phyloP scores from a whole-genome alignment of 2,888 invertebrate species.

The Eledona agricola region DNA sequence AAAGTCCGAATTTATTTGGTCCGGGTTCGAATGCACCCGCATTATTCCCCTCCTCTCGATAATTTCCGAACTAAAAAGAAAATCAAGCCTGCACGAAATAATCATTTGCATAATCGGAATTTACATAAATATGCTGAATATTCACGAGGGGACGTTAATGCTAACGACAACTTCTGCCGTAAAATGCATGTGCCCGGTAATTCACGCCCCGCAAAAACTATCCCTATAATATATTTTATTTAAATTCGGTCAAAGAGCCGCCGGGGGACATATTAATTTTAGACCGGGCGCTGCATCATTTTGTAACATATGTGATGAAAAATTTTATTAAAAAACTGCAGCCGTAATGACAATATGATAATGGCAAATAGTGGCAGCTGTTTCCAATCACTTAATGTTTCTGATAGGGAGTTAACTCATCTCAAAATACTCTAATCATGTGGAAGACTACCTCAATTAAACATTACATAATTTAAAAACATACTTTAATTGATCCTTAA shows the following conservation, averaged over 20 bases:
- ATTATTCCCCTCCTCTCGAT: conserved; percentile 24
- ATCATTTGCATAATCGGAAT: conserved; percentile 46
- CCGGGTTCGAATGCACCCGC: conserved; percentile 16
- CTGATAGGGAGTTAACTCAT: too few species aligned
- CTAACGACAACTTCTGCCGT: conserved; percentile 31
- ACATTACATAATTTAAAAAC: too few species aligned
- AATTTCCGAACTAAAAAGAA: conserved; percentile 42
- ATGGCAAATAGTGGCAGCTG: too few species aligned
- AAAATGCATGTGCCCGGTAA: conserved; percentile 39
- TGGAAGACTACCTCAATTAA: too few species aligned
- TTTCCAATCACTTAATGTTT: too few species aligned
- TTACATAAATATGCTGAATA: conserved; percentile 47
- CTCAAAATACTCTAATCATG: too few species aligned
- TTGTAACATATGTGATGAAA: too few species aligned
- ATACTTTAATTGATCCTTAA: too few species aligned
- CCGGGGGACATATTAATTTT: conserved; percentile 11
- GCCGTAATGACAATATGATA: too few species aligned
- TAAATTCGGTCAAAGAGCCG: conserved; percentile 6
- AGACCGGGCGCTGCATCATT: too few species aligned
- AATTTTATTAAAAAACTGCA: too few species aligned
- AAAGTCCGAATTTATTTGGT: conserved; percentile 17
- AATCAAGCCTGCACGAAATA: conserved; percentile 44
- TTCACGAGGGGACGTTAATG: conserved; percentile 42
- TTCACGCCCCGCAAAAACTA: conserved; percentile 24
- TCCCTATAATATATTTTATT: conserved; percentile 14